Conservation (phyloP, 1,140 invertebrate genomes). For the Nylanderia fulva region DNA sequence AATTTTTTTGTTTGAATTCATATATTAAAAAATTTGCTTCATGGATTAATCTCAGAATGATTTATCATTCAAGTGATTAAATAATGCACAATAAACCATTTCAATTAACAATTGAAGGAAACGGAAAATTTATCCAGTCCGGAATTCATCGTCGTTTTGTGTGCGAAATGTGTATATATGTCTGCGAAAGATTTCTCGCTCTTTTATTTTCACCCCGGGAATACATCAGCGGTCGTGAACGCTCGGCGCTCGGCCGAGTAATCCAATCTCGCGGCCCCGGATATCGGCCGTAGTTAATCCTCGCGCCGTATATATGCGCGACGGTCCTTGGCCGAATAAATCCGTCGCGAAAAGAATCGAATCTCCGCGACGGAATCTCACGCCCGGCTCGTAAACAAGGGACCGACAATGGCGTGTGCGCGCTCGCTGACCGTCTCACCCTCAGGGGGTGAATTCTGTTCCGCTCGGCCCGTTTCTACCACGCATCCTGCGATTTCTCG, state of each 20-base stretch:
- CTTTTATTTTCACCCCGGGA: conserved; percentile 24
- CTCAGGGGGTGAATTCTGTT: conserved; percentile 60
- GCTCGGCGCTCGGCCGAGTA: conserved; percentile 9
- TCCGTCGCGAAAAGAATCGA: conserved; percentile 77
- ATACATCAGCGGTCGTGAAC: conserved; percentile 50
- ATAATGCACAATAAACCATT: not conserved
- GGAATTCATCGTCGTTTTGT: not conserved
- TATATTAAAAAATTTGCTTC: no score
- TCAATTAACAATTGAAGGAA: conserved; percentile 8
- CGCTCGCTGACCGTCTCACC: conserved; percentile 80
- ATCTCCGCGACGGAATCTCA: conserved; percentile 81
- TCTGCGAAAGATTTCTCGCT: not conserved
- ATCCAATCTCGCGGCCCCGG: conserved; percentile 46
- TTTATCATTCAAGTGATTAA: no score
- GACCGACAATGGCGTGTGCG: conserved; percentile 78
- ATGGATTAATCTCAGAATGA: no score
- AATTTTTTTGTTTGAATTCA: no score
- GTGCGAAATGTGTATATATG: no score
- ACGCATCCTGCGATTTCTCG: conserved; percentile 34
- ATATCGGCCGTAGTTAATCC: conserved; percentile 58
- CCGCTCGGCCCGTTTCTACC: conserved; percentile 55
- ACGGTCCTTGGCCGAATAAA: conserved; percentile 67
- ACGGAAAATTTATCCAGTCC: not conserved
- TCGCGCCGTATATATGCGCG: conserved; percentile 60
- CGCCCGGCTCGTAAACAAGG: conserved; percentile 84